Base-by-base conservation (phyloP, 2,888 invertebrate genomes). In the Cheilosia vulpina region DNA sequence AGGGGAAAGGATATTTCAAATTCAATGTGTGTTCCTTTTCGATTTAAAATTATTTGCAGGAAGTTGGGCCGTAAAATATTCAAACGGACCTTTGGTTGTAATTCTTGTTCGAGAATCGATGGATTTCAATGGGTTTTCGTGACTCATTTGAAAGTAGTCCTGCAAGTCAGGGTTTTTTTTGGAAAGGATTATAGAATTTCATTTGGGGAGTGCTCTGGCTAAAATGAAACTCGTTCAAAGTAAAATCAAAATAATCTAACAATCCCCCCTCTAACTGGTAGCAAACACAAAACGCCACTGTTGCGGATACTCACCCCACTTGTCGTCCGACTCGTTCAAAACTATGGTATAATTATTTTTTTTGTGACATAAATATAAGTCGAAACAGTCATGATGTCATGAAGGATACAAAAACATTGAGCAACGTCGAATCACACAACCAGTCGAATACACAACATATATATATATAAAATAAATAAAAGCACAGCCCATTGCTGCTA, bases 381-480 rank as follows among this genome's bases (percentile, higher is more conserved):
- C 76, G 63, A 76, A 69, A 69, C 76, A 76, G 76, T 76, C 62
- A 75, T 63, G 62, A 45, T 75, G 66, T 73, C 65, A 53, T 24
- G 50, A 58, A 43, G 17, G 7, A 11, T 27, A 65, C 17, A 50
- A 52, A 19, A 52, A 27, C 53, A 63, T 15, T 63, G 62, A 63
- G 62, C 53, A 55, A 53, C 43, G n/a, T 11, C 17, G 47, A 63
- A 31, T 19, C 17, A 53, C 17, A 53, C 21, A 24, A 43, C 27
- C 41, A 15, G 19, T 4, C 2, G 13, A n/a, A 7, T n/a, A 9
- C 19, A 47, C 31, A 13, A 31, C 9, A n/a, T 24, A 6, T 15
- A 6, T n/a, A 11, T n/a, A 15, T 47, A 17, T 27, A 11, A 63
- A 27, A 27, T 6, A 27, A 27, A 27, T 17, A 34, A 6, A 21